phyloP scores from a whole-genome alignment of 2,797 vertebrate genomes.

The Myotis planiceps region DNA sequence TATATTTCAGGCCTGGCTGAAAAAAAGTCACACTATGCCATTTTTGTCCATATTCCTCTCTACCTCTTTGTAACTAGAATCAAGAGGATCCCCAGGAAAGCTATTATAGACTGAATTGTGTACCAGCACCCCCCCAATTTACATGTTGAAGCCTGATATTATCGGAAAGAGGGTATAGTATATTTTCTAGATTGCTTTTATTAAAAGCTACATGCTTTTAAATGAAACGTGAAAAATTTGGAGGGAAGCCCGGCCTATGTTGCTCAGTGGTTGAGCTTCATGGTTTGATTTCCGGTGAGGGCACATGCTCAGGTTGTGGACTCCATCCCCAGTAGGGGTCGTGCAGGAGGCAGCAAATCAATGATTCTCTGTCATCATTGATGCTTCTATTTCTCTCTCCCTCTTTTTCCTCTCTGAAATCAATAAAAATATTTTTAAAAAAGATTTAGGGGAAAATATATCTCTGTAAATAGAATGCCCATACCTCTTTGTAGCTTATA shows the following conservation, averaged over 20 bases:
- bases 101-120: background rate
- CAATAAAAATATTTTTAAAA: no score
- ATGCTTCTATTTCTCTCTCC: no score
- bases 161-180: background rate
- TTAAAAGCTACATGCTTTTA: slow-evolving; percentile 18
- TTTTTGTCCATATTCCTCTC: background rate
- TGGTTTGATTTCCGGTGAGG: no score
- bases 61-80: background rate
- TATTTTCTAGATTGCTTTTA: background rate
- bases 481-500: background rate
- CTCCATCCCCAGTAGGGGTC: no score
- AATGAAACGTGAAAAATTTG: slow-evolving; percentile 14
- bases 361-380: no score
- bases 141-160: background rate
- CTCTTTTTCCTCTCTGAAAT: no score
- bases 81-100: background rate
- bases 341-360: no score
- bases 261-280: no score
- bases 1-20: background rate
- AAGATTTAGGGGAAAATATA: background rate
- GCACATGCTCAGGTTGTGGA: no score
- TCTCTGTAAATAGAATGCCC: background rate
- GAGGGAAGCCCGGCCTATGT: background rate
- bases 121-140: background rate
- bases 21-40: background rate